Percentiles rank a stretch among this genome's conserved stretches.
Conservation (phyloP, 2,113 vertebrate genomes). For the Sigmodon hispidus region DNA sequence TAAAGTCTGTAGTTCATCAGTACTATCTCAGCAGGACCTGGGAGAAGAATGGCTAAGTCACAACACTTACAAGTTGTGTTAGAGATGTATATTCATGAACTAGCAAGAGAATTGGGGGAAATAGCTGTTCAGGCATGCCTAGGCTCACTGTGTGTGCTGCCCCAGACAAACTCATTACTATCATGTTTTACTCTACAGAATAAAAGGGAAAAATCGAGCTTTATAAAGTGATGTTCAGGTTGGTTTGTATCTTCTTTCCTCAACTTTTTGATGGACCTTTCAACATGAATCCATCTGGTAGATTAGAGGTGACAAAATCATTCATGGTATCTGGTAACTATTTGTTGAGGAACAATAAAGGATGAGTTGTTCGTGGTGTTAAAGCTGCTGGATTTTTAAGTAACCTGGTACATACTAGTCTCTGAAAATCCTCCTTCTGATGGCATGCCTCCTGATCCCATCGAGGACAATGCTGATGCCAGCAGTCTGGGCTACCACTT, state of each 20-base stretch:
- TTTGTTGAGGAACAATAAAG: neutral
- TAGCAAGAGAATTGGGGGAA: neutral
- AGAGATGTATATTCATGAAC: conserved; percentile 17
- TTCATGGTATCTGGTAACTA: neutral
- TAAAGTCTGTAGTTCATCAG: conserved; percentile 53
- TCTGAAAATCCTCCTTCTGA: neutral
- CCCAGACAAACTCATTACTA: neutral
- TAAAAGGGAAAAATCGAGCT: neutral
- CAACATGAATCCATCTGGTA: neutral
- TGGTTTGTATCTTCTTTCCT: neutral
- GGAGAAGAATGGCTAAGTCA: conserved; percentile 33
- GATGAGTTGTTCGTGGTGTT: neutral
- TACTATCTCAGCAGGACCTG: conserved; percentile 56
- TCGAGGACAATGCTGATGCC: neutral
- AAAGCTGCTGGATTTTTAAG: neutral
- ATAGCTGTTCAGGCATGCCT: conserved; percentile 52
- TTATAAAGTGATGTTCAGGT: neutral
- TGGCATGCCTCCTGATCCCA: neutral
- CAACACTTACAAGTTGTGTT: conserved; percentile 46
- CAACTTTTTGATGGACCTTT: neutral
- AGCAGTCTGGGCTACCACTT: neutral
- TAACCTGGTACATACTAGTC: neutral
- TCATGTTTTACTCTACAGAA: neutral
- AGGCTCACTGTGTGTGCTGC: neutral
- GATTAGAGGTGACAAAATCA: neutral